Percentiles rank a stretch among this genome's conserved stretches.
Evolutionary conservation across 2,888 invertebrate species (phyloP).

Genomic region (Drosophila robusta): DNA sequence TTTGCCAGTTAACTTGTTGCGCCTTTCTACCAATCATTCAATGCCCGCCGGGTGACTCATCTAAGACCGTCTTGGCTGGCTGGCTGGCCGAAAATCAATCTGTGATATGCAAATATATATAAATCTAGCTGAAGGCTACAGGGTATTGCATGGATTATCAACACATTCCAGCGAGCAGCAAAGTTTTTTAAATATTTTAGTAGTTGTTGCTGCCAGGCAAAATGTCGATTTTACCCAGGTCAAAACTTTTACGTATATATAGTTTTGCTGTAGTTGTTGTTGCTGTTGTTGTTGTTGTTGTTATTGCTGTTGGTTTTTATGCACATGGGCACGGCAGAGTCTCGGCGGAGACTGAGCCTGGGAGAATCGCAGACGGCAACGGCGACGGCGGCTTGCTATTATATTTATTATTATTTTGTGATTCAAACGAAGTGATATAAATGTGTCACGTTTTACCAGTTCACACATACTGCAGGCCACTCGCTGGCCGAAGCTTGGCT

Average conservation of each 20-base stretch:
- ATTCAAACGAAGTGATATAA: slow-evolving; percentile 84
- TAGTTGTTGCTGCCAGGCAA: slow-evolving; percentile 66
- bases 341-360: slow-evolving; percentile 37
- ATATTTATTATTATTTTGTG: slow-evolving; percentile 83
- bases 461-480: slow-evolving; percentile 83
- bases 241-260: slow-evolving; percentile 47
- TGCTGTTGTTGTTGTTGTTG: slow-evolving; percentile 6
- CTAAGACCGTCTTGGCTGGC: slow-evolving; percentile 1
- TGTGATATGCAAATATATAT: slow-evolving; percentile 55
- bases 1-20: slow-evolving; percentile 20
- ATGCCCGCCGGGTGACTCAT: slow-evolving; percentile 36
- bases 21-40: slow-evolving; percentile 8
- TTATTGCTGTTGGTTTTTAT: slow-evolving; percentile 19
- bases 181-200: slow-evolving; percentile 54
- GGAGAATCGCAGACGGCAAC: slow-evolving; percentile 49
- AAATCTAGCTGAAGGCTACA: slow-evolving; percentile 50
- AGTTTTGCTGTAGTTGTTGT: slow-evolving; percentile 19
- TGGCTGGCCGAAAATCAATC: slow-evolving; percentile 23
- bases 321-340: slow-evolving; percentile 73
- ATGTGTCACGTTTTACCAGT: slow-evolving; percentile 85
- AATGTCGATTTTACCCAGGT: slow-evolving; percentile 69
- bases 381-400: slow-evolving; percentile 69
- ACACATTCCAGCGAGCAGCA: slow-evolving; percentile 42
- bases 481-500: slow-evolving; percentile 40
- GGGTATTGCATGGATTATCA: slow-evolving; percentile 63